These are phyloP conservation scores for Acronicta alni DNA, from an alignment of 2,888 invertebrate species.

Conservation along the genomic window DNA sequence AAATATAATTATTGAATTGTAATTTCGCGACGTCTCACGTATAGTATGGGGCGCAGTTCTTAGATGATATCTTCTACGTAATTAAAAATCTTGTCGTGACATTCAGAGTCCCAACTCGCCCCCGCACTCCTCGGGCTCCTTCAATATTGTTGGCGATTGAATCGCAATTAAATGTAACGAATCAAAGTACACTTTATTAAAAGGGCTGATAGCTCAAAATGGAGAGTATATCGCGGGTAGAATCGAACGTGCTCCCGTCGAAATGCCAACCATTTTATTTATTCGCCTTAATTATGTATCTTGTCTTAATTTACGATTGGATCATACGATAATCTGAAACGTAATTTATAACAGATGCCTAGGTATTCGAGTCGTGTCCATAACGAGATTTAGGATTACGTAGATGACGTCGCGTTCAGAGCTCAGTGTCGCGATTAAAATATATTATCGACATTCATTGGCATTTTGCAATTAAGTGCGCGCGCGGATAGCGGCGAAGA, in stretches of 20 bases:
- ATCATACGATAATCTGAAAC: conserved; percentile 89
- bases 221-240: conserved; percentile 77
- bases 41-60: conserved; percentile 81
- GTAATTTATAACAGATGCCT: conserved; percentile 88
- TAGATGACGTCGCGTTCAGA: conserved; percentile 76
- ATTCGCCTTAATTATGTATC: conserved; percentile 90
- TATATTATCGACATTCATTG: conserved; percentile 85
- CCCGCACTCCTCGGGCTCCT: conserved; percentile 83
- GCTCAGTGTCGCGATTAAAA: conserved; percentile 78
- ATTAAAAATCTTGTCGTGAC: conserved; percentile 90
- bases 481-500: conserved; percentile 69
- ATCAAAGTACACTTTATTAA: conserved; percentile 88
- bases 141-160: conserved; percentile 89
- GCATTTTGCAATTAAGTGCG: conserved; percentile 86
- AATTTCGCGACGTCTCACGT: conserved; percentile 83
- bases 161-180: conserved; percentile 88
- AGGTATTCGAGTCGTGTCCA: conserved; percentile 86
- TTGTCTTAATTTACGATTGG: conserved; percentile 90
- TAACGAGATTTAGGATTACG: conserved; percentile 88
- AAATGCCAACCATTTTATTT: conserved; percentile 90
- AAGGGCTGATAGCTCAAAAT: conserved; percentile 87
- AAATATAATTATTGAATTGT: conserved; percentile 86
- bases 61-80: conserved; percentile 88
- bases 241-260: conserved; percentile 89
- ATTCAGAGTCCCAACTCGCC: conserved; percentile 87